These are phyloP conservation scores for Felis catus DNA, from an alignment of 2,113 vertebrate species.

Conservation along the genomic window F.catus_Fca126_mat1.0 CM031419.1:71668501-71669000, in stretches of 20 bases:
- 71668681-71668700: background rate
- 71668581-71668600: background rate
- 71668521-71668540: background rate
- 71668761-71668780: background rate
- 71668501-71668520: background rate
- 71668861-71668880: background rate
- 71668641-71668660: background rate
- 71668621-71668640: background rate
- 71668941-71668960: background rate
- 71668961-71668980: background rate
- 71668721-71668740: background rate
- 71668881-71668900: background rate
- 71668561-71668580: background rate
- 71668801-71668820: background rate
- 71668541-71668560: background rate
- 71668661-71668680: slow-evolving; percentile 11
- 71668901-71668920: background rate
- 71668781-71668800: background rate
- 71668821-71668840: background rate
- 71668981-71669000: background rate
- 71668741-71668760: background rate
- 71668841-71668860: background rate
- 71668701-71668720: background rate
- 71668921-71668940: background rate
- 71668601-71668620: background rate